phyloP scores from a whole-genome alignment of 2,888 invertebrate species.

The Megaustenia siamemsis region DNA sequence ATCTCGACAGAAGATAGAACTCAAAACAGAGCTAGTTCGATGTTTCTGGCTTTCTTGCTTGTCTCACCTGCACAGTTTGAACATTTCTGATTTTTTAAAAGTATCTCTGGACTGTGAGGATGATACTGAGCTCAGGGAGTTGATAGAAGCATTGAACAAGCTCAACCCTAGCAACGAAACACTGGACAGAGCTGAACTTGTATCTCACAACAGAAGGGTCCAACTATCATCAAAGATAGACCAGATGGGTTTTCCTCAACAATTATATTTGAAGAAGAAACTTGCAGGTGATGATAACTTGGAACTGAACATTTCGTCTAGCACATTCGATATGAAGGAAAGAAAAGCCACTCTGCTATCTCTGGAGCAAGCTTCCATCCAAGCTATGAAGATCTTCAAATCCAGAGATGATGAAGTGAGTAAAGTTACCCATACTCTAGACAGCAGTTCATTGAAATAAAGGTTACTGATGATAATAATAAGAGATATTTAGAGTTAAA shows the following conservation, averaged over 20 bases:
- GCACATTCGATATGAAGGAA: background rate
- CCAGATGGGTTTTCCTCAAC: too few relatives aligned
- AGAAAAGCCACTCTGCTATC: background rate
- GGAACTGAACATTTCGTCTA: background rate
- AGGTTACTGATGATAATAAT: too few relatives aligned
- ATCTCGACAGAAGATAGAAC: slow-evolving; percentile 49
- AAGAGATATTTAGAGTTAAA: too few relatives aligned
- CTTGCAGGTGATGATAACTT: too few relatives aligned
- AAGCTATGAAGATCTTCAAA: background rate
- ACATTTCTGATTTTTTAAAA: background rate
- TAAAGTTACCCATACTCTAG: too few relatives aligned
- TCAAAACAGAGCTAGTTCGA: slow-evolving; percentile 11
- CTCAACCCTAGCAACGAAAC: background rate
- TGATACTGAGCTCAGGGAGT: background rate
- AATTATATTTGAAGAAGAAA: too few relatives aligned
- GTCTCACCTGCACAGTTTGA: background rate
- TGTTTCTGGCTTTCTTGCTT: slow-evolving; percentile 3
- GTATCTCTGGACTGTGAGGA: too few relatives aligned
- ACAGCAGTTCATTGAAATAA: too few relatives aligned
- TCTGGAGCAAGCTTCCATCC: background rate
- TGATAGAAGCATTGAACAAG: background rate
- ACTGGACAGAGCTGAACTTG: background rate
- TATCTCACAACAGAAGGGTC: background rate
- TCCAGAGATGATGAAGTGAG: slow-evolving; percentile 35
- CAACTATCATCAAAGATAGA: too few relatives aligned